These are phyloP conservation scores for Craseonycteris thonglongyai DNA, from an alignment of 2,113 vertebrate genomes.

Conservation along the genomic window DNA sequence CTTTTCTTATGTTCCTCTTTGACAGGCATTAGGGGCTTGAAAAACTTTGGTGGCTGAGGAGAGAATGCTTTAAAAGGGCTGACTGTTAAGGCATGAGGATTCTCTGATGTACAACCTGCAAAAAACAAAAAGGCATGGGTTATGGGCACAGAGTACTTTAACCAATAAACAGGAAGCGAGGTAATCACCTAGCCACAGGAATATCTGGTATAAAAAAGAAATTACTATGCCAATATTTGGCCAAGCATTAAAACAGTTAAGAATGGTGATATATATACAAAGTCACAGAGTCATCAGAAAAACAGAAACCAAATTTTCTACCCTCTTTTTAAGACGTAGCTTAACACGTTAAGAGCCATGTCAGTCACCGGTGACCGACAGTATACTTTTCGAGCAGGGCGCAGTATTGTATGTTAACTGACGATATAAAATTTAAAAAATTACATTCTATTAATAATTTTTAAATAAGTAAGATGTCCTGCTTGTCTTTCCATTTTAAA, in stretches of 20 bases:
- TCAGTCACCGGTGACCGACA: too few species aligned
- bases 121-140: constrained; percentile 44
- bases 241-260: not conserved
- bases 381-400: too few species aligned
- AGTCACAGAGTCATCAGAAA: not conserved
- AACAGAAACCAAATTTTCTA: not conserved
- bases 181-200: not conserved
- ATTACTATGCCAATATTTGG: not conserved
- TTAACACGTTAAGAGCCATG: too few species aligned
- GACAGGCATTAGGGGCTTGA: constrained; percentile 95
- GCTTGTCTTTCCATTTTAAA: too few species aligned
- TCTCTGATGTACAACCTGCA: constrained; percentile 82
- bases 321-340: not conserved
- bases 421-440: too few species aligned
- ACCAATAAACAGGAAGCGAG: not conserved
- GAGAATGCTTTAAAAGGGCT: constrained; percentile 95
- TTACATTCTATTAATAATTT: too few species aligned
- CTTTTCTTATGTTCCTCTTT: constrained; percentile 92
- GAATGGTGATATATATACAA: not conserved
- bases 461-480: too few species aligned
- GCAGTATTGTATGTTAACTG: too few species aligned
- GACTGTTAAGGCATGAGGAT: constrained; percentile 85
- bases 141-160: not conserved
- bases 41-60: constrained; percentile 95
- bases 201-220: not conserved